These are phyloP conservation scores for Tipula lateralis DNA, from an alignment of 2,888 invertebrate genomes.

Conservation along the genomic window DNA sequence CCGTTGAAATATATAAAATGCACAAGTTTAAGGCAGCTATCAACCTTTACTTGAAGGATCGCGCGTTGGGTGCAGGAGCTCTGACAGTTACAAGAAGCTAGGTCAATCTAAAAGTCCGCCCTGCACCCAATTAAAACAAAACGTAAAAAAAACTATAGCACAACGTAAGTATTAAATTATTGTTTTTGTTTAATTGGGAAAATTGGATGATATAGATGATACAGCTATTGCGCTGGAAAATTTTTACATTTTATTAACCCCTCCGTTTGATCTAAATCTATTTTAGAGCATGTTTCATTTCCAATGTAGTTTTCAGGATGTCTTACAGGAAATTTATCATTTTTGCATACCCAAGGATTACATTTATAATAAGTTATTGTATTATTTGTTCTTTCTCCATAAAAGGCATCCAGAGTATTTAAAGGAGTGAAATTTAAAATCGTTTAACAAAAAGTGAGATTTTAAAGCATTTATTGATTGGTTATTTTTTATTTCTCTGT, in stretches of 20 bases:
- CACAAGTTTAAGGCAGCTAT: too few relatives aligned
- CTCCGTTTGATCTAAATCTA: neutral
- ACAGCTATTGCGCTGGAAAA: slow-evolving; percentile 29
- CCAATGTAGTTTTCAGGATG: neutral
- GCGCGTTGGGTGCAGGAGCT: too few relatives aligned
- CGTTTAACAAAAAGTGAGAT: neutral
- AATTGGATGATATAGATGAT: slow-evolving; percentile 38
- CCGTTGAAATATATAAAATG: too few relatives aligned
- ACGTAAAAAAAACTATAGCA: too few relatives aligned
- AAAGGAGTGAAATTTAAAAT: neutral
- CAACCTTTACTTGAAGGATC: too few relatives aligned
- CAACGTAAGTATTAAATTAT: slow-evolving; percentile 38
- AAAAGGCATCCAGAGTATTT: neutral
- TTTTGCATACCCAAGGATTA: neutral
- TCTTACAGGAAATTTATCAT: neutral
- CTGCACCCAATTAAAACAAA: too few relatives aligned
- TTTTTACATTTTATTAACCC: neutral
- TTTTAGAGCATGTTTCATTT: neutral
- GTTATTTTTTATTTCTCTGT: neutral
- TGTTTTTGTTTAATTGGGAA: slow-evolving; percentile 37
- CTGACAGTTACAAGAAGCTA: too few relatives aligned
- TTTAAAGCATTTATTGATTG: neutral
- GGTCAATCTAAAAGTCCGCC: too few relatives aligned
- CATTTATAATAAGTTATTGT: neutral
- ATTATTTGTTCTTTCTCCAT: neutral